Conservation (phyloP, 2,113 vertebrate species). For the Stictonetta naevosa region DNA sequence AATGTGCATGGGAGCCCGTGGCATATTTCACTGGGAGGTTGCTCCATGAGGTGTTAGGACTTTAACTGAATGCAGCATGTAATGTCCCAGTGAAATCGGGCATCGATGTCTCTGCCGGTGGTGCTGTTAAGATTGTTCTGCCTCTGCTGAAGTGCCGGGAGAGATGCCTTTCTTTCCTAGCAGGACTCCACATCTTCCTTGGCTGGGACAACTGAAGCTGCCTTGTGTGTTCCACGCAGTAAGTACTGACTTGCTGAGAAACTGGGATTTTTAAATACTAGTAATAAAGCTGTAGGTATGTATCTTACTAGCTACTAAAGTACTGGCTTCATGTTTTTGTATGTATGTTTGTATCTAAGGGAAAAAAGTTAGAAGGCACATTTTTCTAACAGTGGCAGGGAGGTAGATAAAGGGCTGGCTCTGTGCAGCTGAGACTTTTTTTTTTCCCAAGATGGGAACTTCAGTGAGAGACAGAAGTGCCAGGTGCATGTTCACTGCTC, state of each 20-base stretch:
- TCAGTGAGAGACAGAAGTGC: background rate
- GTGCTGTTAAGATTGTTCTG: background rate
- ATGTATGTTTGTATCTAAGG: background rate
- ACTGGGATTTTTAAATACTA: background rate
- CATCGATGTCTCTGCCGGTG: background rate
- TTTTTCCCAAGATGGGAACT: background rate
- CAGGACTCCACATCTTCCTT: background rate
- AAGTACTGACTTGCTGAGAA: background rate
- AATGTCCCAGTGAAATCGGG: accelerated
- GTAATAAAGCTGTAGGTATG: background rate
- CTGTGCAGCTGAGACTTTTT: background rate
- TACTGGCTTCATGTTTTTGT: background rate
- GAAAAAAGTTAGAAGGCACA: background rate
- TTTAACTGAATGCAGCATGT: background rate
- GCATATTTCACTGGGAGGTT: background rate
- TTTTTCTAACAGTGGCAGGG: background rate
- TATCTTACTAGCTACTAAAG: background rate
- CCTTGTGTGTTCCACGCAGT: accelerated
- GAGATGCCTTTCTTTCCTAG: background rate
- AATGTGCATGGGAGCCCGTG: background rate
- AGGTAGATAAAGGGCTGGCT: background rate
- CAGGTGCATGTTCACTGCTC: background rate
- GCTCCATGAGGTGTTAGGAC: accelerated
- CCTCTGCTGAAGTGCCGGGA: background rate
- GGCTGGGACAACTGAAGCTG: background rate